These are phyloP conservation scores for Sesamia inferens DNA, from an alignment of 2,888 invertebrate species.

Conservation along the genomic window DNA sequence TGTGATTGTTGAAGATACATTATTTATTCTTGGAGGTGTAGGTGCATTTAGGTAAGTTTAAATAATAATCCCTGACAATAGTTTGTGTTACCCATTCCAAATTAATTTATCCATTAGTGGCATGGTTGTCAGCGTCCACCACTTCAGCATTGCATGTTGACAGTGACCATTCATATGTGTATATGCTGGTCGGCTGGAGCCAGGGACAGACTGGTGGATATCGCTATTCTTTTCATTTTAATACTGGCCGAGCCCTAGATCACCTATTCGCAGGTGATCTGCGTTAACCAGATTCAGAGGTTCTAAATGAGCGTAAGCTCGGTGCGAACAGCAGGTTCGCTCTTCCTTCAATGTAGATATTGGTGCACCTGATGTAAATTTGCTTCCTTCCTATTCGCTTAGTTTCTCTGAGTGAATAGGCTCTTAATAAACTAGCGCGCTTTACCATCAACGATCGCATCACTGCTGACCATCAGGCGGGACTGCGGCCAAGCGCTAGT, in stretches of 20 bases:
- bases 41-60: constrained; percentile 84
- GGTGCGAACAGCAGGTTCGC: neutral
- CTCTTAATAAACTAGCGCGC: too few relatives aligned
- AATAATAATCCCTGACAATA: neutral
- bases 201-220: neutral
- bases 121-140: too few relatives aligned
- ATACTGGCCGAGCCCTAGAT: neutral
- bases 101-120: neutral
- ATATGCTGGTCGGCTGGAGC: too few relatives aligned
- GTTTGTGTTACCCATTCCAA: neutral
- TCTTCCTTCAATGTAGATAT: neutral
- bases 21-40: constrained; percentile 83
- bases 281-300: neutral
- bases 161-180: too few relatives aligned
- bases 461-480: too few relatives aligned
- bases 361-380: neutral
- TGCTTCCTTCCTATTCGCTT: too few relatives aligned
- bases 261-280: neutral
- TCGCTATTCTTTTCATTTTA: neutral
- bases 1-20: constrained; percentile 73
- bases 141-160: neutral
- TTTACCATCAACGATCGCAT: too few relatives aligned
- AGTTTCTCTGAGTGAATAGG: too few relatives aligned
- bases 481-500: too few relatives aligned
- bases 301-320: neutral